Evolutionary conservation across 1,140 invertebrate genomes (phyloP).

Genomic region (Campoletis sonorensis): DNA sequence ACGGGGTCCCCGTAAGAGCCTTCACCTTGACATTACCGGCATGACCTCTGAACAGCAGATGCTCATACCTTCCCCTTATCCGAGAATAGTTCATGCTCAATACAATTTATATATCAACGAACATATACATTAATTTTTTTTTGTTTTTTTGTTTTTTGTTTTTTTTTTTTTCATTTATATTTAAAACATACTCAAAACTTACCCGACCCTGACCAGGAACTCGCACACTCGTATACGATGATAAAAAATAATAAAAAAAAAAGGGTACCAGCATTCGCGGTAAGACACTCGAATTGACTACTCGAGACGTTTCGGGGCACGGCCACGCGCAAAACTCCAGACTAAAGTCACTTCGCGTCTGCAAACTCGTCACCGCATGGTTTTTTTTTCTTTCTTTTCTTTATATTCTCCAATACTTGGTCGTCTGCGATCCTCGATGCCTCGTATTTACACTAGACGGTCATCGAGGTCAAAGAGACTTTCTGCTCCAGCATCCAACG

Average conservation of each 20-base stretch:
- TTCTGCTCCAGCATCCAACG: neutral
- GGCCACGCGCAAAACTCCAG: neutral
- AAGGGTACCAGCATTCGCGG: neutral
- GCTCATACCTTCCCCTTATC: constrained; percentile 20
- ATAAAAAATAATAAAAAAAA: no score
- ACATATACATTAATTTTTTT: no score
- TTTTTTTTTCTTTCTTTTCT: no score
- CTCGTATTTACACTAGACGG: neutral
- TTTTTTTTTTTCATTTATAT: no score
- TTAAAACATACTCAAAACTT: neutral
- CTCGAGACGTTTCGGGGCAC: constrained; percentile 40
- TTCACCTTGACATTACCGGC: constrained; percentile 56
- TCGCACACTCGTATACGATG: neutral
- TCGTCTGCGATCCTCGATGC: no score
- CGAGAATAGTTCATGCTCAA: neutral
- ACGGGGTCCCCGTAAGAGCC: constrained; percentile 43
- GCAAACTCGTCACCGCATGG: neutral
- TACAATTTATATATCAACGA: neutral
- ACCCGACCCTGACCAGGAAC: neutral
- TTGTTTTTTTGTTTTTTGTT: no score
- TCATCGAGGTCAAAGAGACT: constrained; percentile 36
- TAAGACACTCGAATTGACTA: constrained; percentile 25
- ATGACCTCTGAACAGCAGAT: constrained; percentile 30
- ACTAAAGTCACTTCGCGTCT: neutral
- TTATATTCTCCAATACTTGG: no score